Evolutionary conservation across 2,113 vertebrate species (phyloP).

Genomic region (Oreotrochilus melanogaster): DNA sequence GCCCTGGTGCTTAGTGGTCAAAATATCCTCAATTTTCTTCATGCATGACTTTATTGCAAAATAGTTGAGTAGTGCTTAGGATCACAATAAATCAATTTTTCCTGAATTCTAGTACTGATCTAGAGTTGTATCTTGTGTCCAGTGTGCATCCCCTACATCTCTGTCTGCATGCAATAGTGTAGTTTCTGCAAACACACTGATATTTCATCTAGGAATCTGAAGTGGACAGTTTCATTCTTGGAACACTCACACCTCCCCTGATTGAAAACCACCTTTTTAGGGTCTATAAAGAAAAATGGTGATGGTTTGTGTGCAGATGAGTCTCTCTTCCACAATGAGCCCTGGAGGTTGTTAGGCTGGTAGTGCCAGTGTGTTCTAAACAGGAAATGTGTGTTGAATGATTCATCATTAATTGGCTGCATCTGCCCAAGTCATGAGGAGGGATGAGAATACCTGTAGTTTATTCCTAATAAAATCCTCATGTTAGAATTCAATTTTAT

Average conservation of each 20-base stretch:
- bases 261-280: background rate
- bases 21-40: background rate
- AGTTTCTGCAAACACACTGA: background rate
- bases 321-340: background rate
- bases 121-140: background rate
- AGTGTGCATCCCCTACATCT: background rate
- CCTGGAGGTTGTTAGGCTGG: background rate
- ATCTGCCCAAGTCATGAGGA: conserved; percentile 42
- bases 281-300: background rate
- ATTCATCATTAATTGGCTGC: conserved; percentile 59
- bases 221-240: background rate
- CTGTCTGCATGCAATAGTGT: background rate
- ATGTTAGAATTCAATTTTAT: background rate
- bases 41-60: background rate
- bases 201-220: background rate
- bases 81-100: background rate
- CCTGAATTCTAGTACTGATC: background rate
- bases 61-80: background rate
- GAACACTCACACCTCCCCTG: background rate
- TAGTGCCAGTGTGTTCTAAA: conserved; percentile 21
- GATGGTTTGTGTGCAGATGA: background rate
- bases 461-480: background rate
- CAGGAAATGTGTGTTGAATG: conserved; percentile 56
- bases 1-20: background rate
- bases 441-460: conserved; percentile 50